These are phyloP conservation scores for Rhaphigaster nebulosa DNA, from an alignment of 2,888 invertebrate species.

Conservation along the genomic window DNA sequence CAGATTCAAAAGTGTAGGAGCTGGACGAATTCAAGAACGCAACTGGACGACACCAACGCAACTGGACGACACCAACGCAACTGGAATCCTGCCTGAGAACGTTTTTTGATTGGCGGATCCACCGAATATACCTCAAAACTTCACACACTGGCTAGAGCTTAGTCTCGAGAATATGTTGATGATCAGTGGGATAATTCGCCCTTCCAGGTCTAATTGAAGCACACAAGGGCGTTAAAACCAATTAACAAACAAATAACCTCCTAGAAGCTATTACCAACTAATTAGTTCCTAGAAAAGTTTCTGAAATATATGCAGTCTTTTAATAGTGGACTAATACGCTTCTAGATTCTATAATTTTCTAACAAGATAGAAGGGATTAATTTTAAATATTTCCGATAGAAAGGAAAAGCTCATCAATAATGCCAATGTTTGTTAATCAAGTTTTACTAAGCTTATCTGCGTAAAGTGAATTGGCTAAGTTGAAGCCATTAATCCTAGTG, in stretches of 20 bases:
- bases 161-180: not conserved
- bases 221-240: not conserved
- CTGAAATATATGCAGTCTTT: not conserved
- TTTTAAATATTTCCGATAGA: not conserved
- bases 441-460: not conserved
- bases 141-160: too few relatives aligned
- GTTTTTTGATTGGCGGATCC: not conserved
- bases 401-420: not conserved
- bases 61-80: too few relatives aligned
- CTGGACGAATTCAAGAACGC: too few relatives aligned
- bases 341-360: not conserved
- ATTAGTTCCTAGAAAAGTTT: not conserved
- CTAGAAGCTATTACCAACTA: not conserved
- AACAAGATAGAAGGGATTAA: not conserved
- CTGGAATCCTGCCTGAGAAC: too few relatives aligned
- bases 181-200: not conserved
- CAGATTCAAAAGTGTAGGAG: too few relatives aligned
- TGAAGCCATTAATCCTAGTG: slow-evolving; percentile 15
- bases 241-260: not conserved
- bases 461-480: slow-evolving; percentile 4
- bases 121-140: not conserved
- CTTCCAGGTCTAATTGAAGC: too few relatives aligned
- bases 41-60: too few relatives aligned
- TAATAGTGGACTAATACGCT: not conserved
- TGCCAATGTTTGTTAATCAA: slow-evolving; percentile 24